Percentiles rank a stretch among this genome's conserved stretches.
Conservation (phyloP, 2,797 vertebrate species). For the Aeoliscus strigatus region DNA sequence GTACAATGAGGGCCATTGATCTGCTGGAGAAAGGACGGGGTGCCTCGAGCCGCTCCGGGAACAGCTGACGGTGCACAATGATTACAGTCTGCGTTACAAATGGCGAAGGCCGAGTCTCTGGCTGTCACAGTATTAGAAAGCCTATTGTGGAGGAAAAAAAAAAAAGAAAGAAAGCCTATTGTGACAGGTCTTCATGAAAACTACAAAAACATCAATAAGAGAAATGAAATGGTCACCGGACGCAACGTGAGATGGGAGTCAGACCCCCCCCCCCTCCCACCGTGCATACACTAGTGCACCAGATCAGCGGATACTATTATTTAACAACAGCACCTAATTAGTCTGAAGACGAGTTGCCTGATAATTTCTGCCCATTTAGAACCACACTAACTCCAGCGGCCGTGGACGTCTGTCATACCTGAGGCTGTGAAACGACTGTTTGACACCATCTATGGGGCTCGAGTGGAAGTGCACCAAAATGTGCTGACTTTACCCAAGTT, state of each 20-base stretch:
- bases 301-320: neutral
- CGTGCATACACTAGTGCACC: too few relatives aligned
- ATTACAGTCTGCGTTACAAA: constrained; percentile 67
- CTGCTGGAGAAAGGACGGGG: constrained; percentile 63
- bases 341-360: too few relatives aligned
- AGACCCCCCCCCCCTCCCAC: too few relatives aligned
- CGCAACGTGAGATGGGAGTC: too few relatives aligned
- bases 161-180: too few relatives aligned
- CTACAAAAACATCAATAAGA: too few relatives aligned
- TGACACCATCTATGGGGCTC: constrained; percentile 55
- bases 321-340: too few relatives aligned
- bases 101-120: constrained; percentile 58
- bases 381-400: constrained; percentile 19
- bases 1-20: constrained; percentile 76
- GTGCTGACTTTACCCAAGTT: neutral
- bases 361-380: constrained; percentile 7
- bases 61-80: constrained; percentile 58
- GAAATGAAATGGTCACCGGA: too few relatives aligned
- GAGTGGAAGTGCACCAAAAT: constrained; percentile 21
- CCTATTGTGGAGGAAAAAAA: too few relatives aligned
- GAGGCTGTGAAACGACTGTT: constrained; percentile 12
- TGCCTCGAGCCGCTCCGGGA: constrained; percentile 53
- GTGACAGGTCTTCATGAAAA: too few relatives aligned
- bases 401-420: constrained; percentile 18
- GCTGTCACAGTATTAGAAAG: constrained; percentile 29